Evolutionary conservation across 2,113 vertebrate genomes (phyloP).

Genomic region (Hippocampus guttulatus): DNA sequence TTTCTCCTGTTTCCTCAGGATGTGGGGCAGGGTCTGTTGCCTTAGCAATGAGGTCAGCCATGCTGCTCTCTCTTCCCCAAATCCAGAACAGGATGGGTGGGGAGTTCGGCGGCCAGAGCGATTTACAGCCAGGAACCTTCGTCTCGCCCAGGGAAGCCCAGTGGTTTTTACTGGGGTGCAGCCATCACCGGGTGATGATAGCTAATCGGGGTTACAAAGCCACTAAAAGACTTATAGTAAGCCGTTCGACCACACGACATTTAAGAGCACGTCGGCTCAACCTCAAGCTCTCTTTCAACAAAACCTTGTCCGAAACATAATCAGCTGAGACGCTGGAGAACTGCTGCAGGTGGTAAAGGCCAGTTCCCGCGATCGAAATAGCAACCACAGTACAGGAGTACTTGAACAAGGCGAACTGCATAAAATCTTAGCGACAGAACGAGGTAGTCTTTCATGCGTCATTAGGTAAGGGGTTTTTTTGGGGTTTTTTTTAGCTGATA

Average conservation of each 20-base stretch:
- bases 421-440: not conserved
- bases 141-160: slow-evolving; percentile 16
- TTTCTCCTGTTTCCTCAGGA: slow-evolving; percentile 67
- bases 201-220: slow-evolving; percentile 53
- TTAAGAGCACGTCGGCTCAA: slow-evolving; percentile 24
- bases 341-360: slow-evolving; percentile 18
- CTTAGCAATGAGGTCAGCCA: slow-evolving; percentile 66
- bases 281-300: slow-evolving; percentile 10
- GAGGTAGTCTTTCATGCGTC: not conserved
- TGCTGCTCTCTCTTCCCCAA: slow-evolving; percentile 53
- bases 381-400: not conserved
- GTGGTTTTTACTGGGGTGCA: slow-evolving; percentile 41
- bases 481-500: too few relatives aligned
- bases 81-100: slow-evolving; percentile 68
- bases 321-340: slow-evolving; percentile 15
- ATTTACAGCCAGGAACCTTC: slow-evolving; percentile 60
- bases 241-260: slow-evolving; percentile 46
- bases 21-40: slow-evolving; percentile 63
- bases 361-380: not conserved
- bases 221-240: slow-evolving; percentile 50
- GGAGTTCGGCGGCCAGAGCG: slow-evolving; percentile 52
- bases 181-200: slow-evolving; percentile 50
- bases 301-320: slow-evolving; percentile 23
- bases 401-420: too few relatives aligned
- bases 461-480: too few relatives aligned